These are phyloP conservation scores for Pimpla rufipes DNA, from an alignment of 2,888 invertebrate species.

Conservation along the genomic window DNA sequence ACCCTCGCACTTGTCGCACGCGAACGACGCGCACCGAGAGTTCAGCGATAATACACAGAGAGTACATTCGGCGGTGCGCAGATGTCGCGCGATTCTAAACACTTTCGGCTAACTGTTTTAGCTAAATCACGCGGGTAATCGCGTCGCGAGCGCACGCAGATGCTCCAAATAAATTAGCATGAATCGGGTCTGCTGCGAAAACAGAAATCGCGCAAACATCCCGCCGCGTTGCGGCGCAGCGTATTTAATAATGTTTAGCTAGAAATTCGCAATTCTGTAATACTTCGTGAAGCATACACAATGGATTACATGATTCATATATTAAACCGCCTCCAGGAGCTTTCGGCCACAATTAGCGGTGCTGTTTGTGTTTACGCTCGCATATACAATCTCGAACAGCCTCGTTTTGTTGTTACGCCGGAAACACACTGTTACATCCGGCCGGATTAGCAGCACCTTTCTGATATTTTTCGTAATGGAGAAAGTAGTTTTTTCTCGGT, in stretches of 20 bases:
- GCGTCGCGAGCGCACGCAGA: constrained; percentile 19
- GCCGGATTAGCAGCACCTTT: no score
- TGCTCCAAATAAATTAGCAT: constrained; percentile 54
- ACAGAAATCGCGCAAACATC: constrained; percentile 38
- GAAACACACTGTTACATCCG: no score
- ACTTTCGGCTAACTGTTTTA: constrained; percentile 35
- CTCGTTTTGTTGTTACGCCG: no score
- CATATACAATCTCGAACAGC: no score
- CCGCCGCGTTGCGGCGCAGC: background rate
- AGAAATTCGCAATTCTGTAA: background rate
- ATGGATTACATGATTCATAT: background rate
- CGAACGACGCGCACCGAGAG: constrained; percentile 13
- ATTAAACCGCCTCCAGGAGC: background rate
- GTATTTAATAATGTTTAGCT: constrained; percentile 18
- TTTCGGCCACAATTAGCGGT: background rate
- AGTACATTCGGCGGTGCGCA: background rate
- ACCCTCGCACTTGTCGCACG: background rate
- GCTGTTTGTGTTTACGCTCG: background rate
- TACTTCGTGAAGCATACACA: background rate
- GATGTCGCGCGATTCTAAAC: constrained; percentile 35
- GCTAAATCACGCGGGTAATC: constrained; percentile 46
- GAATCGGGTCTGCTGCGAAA: constrained; percentile 33
- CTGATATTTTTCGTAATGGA: no score
- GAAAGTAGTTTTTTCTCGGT: no score
- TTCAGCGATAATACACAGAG: constrained; percentile 14